Evolutionary conservation across 2,888 invertebrate species (phyloP).

Genomic region (Drosophila mulleri): DNA sequence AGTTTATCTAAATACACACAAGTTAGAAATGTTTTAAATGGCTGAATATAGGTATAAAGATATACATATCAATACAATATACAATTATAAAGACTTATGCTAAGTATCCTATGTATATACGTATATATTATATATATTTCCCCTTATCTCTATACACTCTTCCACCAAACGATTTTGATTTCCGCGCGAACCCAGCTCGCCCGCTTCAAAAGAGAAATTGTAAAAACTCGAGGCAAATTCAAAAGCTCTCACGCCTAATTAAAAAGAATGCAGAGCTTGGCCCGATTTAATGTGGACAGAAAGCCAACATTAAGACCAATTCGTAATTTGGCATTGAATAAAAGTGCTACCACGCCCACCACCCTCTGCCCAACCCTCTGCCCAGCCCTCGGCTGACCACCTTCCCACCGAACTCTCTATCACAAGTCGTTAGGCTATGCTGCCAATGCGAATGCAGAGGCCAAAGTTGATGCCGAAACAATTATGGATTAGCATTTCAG

Average conservation of each 20-base stretch:
- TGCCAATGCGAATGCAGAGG: slow-evolving; percentile 26
- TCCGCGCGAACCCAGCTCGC: too few relatives aligned
- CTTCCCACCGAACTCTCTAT: neutral
- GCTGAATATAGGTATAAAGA: too few relatives aligned
- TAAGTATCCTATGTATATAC: neutral
- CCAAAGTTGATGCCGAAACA: slow-evolving; percentile 46
- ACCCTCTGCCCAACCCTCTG: too few relatives aligned
- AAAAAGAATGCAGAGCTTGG: slow-evolving; percentile 43
- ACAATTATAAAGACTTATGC: too few relatives aligned
- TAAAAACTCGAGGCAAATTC: neutral
- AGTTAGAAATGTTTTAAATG: too few relatives aligned
- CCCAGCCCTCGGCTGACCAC: neutral
- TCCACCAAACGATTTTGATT: neutral
- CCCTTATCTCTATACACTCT: neutral
- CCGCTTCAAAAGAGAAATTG: neutral
- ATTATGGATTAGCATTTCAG: slow-evolving; percentile 43
- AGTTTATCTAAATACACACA: too few relatives aligned
- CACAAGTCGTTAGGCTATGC: slow-evolving; percentile 23
- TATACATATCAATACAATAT: too few relatives aligned
- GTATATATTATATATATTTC: neutral
- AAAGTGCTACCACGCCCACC: neutral
- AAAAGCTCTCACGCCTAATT: slow-evolving; percentile 64
- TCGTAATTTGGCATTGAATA: slow-evolving; percentile 28
- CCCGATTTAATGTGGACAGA: slow-evolving; percentile 5
- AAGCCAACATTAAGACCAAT: slow-evolving; percentile 26